Evolutionary conservation across 1,140 invertebrate genomes (phyloP).

Genomic region (Magallana angulata): DNA sequence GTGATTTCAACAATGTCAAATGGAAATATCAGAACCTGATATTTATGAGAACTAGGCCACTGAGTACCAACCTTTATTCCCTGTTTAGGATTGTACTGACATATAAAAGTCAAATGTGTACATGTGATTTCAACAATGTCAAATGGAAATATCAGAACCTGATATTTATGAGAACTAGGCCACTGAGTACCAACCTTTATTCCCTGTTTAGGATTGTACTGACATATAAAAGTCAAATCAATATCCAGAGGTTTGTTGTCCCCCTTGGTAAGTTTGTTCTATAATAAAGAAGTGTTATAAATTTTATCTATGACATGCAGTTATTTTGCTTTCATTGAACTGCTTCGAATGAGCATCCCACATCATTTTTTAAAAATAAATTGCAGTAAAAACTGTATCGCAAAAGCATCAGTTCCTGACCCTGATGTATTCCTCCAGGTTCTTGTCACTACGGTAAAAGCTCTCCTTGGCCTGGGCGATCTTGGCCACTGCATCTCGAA

Average conservation of each 20-base stretch:
- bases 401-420: constrained; percentile 51
- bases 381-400: no score
- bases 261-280: constrained; percentile 75
- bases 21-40: no score
- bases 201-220: constrained; percentile 74
- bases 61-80: constrained; percentile 71
- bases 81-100: constrained; percentile 72
- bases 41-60: no score
- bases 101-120: constrained; percentile 74
- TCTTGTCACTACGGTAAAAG: constrained; percentile 73
- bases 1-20: no score
- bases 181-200: constrained; percentile 67
- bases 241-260: constrained; percentile 71
- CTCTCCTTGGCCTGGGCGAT: constrained; percentile 74
- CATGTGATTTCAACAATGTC: no score
- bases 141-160: no score
- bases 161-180: no score
- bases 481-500: constrained; percentile 70
- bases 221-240: constrained; percentile 73
- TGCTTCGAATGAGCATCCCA: no score
- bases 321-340: no score
- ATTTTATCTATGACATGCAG: no score
- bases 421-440: constrained; percentile 75
- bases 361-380: no score
- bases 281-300: constrained; percentile 39